A percentile compares a stretch with the other conserved stretches of the same genome.
Conservation (phyloP, 2,888 invertebrate genomes). For the Campopleginae sp. region DNA sequence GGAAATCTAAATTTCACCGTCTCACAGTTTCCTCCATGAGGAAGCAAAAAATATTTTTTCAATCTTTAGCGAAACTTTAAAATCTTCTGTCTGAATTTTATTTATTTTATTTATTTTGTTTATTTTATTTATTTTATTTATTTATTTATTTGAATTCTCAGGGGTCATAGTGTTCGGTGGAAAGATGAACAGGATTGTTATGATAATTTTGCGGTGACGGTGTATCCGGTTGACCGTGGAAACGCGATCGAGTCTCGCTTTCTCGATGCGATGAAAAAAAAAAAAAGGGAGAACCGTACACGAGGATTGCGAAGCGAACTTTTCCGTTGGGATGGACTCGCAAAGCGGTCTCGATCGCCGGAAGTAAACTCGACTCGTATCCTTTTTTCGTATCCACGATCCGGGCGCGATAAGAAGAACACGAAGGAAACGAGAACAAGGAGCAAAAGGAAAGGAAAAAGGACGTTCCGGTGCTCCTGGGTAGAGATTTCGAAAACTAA, state of each 20-base stretch:
- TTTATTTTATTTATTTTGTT: no score
- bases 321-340: slow-evolving; percentile 11
- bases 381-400: slow-evolving; percentile 23
- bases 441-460: background rate
- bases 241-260: slow-evolving; percentile 29
- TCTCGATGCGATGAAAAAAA: background rate
- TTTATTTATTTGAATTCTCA: no score
- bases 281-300: background rate
- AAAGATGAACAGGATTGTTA: slow-evolving; percentile 58
- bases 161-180: no score
- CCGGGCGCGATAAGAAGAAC: background rate
- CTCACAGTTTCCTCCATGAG: background rate
- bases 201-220: slow-evolving; percentile 46
- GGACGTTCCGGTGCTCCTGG: no score
- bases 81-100: no score
- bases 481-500: slow-evolving; percentile 37
- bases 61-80: no score
- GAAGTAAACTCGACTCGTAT: slow-evolving; percentile 54
- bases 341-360: slow-evolving; percentile 47
- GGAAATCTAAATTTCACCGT: no score
- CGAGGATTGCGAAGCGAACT: background rate
- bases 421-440: slow-evolving; percentile 1
- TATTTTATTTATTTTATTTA: no score
- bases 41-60: no score
- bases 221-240: slow-evolving; percentile 54